These are phyloP conservation scores for Latrodectus geometricus DNA, from an alignment of 1,140 invertebrate genomes.

Conservation along the genomic window DNA sequence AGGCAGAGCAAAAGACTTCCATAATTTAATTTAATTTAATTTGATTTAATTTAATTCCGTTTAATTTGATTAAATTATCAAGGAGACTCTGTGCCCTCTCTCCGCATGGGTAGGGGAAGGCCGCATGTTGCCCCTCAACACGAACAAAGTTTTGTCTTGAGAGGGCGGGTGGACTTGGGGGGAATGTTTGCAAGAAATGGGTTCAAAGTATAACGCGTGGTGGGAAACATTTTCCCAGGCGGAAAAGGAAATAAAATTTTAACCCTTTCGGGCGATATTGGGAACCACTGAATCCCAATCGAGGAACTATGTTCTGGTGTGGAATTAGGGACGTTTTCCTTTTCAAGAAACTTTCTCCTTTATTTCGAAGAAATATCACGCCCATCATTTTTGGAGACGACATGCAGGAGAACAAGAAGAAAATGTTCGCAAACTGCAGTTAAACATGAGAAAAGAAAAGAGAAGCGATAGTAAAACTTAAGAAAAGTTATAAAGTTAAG, in stretches of 20 bases:
- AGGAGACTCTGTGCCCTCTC: conserved; percentile 18
- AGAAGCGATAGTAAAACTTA: too few relatives aligned
- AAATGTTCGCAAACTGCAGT: too few relatives aligned
- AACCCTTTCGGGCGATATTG: conserved; percentile 32
- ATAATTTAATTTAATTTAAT: conserved; percentile 63
- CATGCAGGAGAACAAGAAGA: neutral
- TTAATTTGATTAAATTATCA: conserved; percentile 62
- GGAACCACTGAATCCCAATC: too few relatives aligned
- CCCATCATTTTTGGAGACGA: neutral
- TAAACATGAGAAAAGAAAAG: too few relatives aligned
- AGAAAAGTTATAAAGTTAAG: too few relatives aligned
- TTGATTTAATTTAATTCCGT: conserved; percentile 61
- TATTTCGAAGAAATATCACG: too few relatives aligned
- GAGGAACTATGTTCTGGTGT: too few relatives aligned
- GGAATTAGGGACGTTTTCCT: too few relatives aligned
- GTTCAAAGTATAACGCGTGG: neutral
- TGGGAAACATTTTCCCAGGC: neutral
- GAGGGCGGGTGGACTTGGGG: neutral
- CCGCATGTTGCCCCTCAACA: neutral
- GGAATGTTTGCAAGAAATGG: neutral
- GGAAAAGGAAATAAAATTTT: conserved; percentile 49
- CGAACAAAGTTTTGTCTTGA: conserved; percentile 15
- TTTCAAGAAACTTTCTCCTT: too few relatives aligned
- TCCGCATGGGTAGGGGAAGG: neutral
- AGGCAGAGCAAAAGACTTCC: conserved; percentile 32